Percentiles rank a stretch among this genome's conserved stretches.
Evolutionary conservation across 2,888 invertebrate genomes (phyloP).

Genomic region (Bombyx huttoni): DNA sequence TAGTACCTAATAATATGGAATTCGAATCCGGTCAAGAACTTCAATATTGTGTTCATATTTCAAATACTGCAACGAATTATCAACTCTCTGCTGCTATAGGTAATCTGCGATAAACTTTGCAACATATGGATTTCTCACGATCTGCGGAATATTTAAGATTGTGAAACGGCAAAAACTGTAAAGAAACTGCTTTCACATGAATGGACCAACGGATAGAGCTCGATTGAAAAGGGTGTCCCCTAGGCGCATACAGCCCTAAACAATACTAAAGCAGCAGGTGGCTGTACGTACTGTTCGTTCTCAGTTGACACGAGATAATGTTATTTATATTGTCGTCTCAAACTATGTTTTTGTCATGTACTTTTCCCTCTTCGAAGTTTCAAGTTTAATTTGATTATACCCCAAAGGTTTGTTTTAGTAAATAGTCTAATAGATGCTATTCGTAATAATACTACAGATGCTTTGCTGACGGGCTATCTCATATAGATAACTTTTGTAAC

Average conservation of each 20-base stretch:
- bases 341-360: too few species aligned
- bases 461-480: background rate
- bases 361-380: background rate
- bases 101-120: too few species aligned
- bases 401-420: background rate
- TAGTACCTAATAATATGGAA: constrained; percentile 32
- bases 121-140: too few species aligned
- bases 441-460: background rate
- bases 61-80: too few species aligned
- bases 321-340: background rate
- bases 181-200: background rate
- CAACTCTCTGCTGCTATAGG: too few species aligned
- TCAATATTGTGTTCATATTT: background rate
- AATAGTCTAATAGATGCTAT: background rate
- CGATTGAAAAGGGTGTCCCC: background rate
- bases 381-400: background rate
- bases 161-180: background rate
- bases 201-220: background rate
- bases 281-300: background rate
- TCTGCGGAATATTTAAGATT: too few species aligned
- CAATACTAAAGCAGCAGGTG: background rate
- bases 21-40: constrained; percentile 19
- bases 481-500: background rate
- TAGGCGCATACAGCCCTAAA: background rate
- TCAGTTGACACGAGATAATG: background rate